A percentile compares a stretch with the other conserved stretches of the same genome.
These are phyloP conservation scores for Alcedo quadribrachys DNA, from an alignment of 2,797 vertebrate genomes.

Conservation along the genomic window DNA sequence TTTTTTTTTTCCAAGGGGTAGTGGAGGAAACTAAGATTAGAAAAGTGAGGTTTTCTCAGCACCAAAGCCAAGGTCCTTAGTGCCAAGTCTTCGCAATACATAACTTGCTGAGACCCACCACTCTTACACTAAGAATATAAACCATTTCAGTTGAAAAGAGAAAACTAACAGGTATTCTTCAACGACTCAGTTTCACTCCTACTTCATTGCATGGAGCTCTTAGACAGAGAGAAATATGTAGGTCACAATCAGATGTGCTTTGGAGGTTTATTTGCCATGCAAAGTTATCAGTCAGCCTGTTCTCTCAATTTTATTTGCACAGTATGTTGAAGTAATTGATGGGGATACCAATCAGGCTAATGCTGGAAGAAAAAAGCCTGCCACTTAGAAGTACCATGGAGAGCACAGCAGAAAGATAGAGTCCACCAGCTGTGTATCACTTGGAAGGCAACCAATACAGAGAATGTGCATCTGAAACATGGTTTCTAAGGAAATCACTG, in stretches of 20 bases:
- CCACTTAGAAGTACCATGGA: background rate
- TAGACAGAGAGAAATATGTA: background rate
- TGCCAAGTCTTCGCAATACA: background rate
- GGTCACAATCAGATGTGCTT: background rate
- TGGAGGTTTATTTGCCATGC: background rate
- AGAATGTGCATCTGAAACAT: background rate
- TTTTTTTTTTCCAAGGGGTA: background rate
- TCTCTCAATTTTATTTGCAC: background rate
- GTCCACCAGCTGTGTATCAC: background rate
- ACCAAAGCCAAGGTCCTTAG: fast-evolving
- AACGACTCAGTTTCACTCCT: background rate
- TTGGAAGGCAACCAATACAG: background rate
- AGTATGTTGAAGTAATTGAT: background rate
- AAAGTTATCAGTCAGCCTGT: background rate
- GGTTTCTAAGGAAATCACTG: background rate
- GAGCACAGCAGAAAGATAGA: background rate
- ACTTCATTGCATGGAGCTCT: background rate
- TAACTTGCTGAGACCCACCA: background rate
- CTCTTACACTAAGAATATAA: background rate
- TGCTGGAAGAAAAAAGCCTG: background rate
- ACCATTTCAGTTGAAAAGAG: background rate
- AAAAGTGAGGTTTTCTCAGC: background rate
- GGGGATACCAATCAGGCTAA: background rate
- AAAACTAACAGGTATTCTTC: background rate
- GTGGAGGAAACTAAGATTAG: background rate